Evolutionary conservation across 35 echinoderm and acorn worm species (phyloP).

Genomic region (Patiria miniata): DNA sequence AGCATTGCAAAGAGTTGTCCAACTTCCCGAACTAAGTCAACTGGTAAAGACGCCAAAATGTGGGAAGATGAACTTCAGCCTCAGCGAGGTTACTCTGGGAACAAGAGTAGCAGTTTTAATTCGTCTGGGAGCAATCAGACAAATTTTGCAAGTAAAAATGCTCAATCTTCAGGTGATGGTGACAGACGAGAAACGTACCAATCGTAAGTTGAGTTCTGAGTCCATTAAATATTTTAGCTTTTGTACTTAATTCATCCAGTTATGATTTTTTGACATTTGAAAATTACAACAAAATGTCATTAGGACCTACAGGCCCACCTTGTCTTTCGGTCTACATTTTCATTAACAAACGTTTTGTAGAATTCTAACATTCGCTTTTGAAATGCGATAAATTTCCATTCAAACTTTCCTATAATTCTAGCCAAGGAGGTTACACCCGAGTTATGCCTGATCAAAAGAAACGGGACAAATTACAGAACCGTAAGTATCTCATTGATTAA

Average conservation of each 20-base stretch:
- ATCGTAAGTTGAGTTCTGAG: too few relatives aligned
- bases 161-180: too few relatives aligned
- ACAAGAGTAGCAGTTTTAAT: neutral
- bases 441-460: neutral
- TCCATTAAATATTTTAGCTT: too few relatives aligned
- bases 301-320: too few relatives aligned
- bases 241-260: too few relatives aligned
- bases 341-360: neutral
- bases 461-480: neutral
- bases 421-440: neutral
- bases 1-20: neutral
- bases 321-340: too few relatives aligned
- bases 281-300: too few relatives aligned
- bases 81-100: too few relatives aligned
- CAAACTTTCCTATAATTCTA: neutral
- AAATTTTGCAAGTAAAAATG: too few relatives aligned
- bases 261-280: too few relatives aligned
- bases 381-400: too few relatives aligned
- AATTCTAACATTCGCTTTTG: neutral
- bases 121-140: neutral
- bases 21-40: neutral
- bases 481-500: neutral
- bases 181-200: too few relatives aligned
- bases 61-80: neutral
- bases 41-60: neutral